Conservation (phyloP, 1,140 invertebrate species). For the Chrysomallon squamiferum region DNA sequence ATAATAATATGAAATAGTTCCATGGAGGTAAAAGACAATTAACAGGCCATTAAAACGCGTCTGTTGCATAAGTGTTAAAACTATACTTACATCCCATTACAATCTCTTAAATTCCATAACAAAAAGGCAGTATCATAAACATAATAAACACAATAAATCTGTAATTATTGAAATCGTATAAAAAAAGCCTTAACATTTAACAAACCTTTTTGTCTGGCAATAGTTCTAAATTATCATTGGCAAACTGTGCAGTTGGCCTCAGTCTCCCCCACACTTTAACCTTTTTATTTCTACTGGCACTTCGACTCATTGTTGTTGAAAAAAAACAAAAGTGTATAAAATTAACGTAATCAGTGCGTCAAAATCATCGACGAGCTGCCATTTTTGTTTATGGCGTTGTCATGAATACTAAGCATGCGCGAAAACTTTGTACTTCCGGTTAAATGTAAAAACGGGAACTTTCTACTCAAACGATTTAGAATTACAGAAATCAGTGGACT, state of each 20-base stretch:
- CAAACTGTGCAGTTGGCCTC: constrained; percentile 60
- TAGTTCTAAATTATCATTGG: constrained; percentile 57
- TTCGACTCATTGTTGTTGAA: constrained; percentile 17
- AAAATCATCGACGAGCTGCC: constrained; percentile 14
- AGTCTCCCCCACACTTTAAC: constrained; percentile 61
- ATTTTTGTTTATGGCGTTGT: constrained; percentile 51
- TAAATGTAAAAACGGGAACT: background rate
- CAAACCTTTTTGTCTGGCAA: constrained; percentile 56
- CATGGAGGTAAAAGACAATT: no score
- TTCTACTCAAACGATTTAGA: background rate
- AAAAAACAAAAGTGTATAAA: background rate
- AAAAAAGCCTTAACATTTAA: background rate
- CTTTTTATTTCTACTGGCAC: constrained; percentile 43
- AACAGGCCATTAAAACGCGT: no score
- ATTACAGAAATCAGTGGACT: background rate
- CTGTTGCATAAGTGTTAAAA: no score
- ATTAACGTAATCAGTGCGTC: background rate
- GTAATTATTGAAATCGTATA: no score
- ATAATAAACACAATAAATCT: no score
- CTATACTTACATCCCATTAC: no score
- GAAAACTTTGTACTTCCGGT: background rate
- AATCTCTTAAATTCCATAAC: no score
- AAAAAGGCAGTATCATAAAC: no score
- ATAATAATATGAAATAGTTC: no score
- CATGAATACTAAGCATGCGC: constrained; percentile 42